Percentiles rank a stretch among this genome's conserved stretches.
Evolutionary conservation across 2,113 vertebrate species (phyloP).

Genomic region (Probosciger aterrimus): DNA sequence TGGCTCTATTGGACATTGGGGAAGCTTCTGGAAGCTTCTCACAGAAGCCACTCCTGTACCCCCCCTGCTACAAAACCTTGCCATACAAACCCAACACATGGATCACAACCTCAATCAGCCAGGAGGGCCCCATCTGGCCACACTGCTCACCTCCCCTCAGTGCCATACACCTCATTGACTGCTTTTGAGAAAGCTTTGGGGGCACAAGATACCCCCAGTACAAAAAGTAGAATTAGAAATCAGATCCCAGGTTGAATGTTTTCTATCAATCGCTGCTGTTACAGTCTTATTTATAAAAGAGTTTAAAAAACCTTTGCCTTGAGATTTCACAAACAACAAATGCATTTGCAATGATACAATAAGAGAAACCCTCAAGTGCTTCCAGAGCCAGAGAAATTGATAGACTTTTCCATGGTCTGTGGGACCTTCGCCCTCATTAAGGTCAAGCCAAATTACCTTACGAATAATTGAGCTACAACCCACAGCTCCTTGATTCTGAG

Average conservation of each 20-base stretch:
- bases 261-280: neutral
- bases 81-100: neutral
- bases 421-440: slow-evolving; percentile 32
- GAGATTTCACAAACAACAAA: neutral
- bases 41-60: neutral
- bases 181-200: neutral
- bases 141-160: neutral
- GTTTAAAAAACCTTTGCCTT: neutral
- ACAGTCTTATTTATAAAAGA: neutral
- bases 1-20: neutral
- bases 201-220: neutral
- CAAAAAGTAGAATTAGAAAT: neutral
- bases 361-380: neutral
- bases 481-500: neutral
- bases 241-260: neutral
- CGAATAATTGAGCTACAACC: slow-evolving; percentile 42
- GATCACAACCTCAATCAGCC: fast-evolving
- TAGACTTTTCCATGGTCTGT: neutral
- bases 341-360: neutral
- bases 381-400: slow-evolving; percentile 28
- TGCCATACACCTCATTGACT: neutral
- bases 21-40: neutral
- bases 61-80: too few species aligned
- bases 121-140: neutral
- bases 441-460: slow-evolving; percentile 46